Evolutionary conservation across 1,140 invertebrate genomes (phyloP), one percentile per base, ranked within the genome.

Genomic region (Cherax destructor): DNA sequence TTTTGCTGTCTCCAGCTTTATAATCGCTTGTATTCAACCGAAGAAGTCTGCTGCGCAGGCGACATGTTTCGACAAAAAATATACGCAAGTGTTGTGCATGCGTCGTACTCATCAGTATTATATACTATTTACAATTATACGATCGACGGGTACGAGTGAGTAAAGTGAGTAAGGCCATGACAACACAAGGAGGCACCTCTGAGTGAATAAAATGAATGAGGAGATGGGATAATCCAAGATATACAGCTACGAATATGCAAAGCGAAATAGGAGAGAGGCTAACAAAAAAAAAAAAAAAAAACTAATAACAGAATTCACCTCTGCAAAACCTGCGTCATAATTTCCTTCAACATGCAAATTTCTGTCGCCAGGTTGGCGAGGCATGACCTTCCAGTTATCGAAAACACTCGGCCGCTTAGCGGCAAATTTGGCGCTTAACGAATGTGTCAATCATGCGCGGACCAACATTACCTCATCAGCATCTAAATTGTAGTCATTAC

Each of bases 401-500:
- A 83, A 83, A 83, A 61, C 80, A 83, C 52, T 61, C 16, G 61
- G 21, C 49, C 18, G 61, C n/a, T 61, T 56, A 24, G n/a, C n/a
- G 41, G 61, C 11, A 56, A 83, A 61, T 61, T 83, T 83, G 80
- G 13, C 21, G 80, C 52, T 83, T 83, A 83, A 83, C 80, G 56
- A 83, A 61, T 6, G 41, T 83, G 80, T 83, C 80, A 83, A 83
- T 61, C 56, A 61, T 83, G n/a, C n/a, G 9, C n/a, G 52, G n/a
- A 6, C 80, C n/a, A 10, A 83, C 52, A 83, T 30, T 4, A 50
- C 80, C 7, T 61, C 80, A 83, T 83, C 80, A 83, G 16, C 56
- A 61, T 83, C 21, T 61, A 83, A 83, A 61, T 83, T 59, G 52
- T 30, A 61, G 80, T 83, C 80, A 83, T 83, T 83, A 83, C 52